These are phyloP conservation scores for Triplophysa bombifrons DNA, from an alignment of 2,797 vertebrate species.

Conservation along the genomic window DNA sequence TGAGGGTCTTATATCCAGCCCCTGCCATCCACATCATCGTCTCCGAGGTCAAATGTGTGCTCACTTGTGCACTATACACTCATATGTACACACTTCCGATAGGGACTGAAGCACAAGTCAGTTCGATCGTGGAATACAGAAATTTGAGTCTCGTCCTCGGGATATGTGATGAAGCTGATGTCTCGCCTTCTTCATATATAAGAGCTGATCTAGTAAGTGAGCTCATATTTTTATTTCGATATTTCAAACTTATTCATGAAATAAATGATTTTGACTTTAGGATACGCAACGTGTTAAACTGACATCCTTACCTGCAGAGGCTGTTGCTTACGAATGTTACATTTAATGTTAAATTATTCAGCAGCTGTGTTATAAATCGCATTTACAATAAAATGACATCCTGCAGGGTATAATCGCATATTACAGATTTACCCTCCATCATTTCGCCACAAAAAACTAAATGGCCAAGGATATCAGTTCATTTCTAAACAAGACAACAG, in stretches of 20 bases:
- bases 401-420: constrained; percentile 49
- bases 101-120: background rate
- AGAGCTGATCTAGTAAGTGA: background rate
- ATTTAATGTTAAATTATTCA: background rate
- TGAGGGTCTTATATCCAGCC: constrained; percentile 33
- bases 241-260: background rate
- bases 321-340: background rate
- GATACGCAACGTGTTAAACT: background rate
- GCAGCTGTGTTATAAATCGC: background rate
- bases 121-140: background rate
- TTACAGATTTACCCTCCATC: constrained; percentile 25
- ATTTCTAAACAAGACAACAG: background rate
- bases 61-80: constrained; percentile 33
- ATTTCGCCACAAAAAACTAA: constrained; percentile 8
- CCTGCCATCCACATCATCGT: constrained; percentile 25
- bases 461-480: background rate
- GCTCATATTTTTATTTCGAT: background rate
- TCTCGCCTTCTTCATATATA: background rate
- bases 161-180: background rate
- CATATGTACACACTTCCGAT: constrained; percentile 8
- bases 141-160: background rate
- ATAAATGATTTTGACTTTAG: background rate
- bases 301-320: background rate
- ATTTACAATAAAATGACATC: constrained; percentile 22
- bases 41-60: constrained; percentile 42